These are phyloP conservation scores for Conger conger DNA, from an alignment of 2,113 vertebrate genomes.

Conservation along the genomic window DNA sequence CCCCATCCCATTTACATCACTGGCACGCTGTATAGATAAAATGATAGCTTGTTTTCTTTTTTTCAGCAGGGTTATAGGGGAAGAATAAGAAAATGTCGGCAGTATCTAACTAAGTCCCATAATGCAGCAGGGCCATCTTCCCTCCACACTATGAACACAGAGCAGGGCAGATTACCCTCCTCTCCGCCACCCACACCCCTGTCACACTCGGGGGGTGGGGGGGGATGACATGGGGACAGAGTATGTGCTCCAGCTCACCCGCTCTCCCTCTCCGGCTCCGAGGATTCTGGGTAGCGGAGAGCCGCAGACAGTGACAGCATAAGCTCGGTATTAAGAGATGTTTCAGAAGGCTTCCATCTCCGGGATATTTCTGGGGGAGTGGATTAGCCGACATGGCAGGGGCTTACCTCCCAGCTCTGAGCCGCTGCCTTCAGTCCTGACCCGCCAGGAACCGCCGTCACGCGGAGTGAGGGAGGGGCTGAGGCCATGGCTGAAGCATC, in stretches of 20 bases:
- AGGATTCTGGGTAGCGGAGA: slow-evolving; percentile 46
- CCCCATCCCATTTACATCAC: background rate
- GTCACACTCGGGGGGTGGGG: background rate
- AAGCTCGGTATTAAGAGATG: slow-evolving; percentile 70
- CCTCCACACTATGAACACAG: background rate
- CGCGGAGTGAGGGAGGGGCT: slow-evolving; percentile 12
- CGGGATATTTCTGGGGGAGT: slow-evolving; percentile 66
- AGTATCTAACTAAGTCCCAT: background rate
- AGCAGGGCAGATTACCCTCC: background rate
- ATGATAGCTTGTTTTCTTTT: background rate
- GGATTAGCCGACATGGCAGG: slow-evolving; percentile 74
- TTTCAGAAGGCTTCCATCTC: slow-evolving; percentile 72
- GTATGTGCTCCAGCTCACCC: background rate
- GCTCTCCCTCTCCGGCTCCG: too few species aligned
- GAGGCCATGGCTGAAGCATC: background rate
- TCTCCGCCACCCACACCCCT: background rate
- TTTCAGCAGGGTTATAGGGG: background rate
- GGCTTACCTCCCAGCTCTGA: slow-evolving; percentile 64
- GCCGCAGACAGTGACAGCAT: slow-evolving; percentile 71
- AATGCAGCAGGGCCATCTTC: background rate
- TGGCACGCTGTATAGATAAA: background rate
- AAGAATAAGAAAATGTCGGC: background rate
- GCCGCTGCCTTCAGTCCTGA: slow-evolving; percentile 42
- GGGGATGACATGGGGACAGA: background rate
- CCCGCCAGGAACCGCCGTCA: slow-evolving; percentile 51